Base-by-base conservation (phyloP, 2,797 vertebrate genomes). In the Enteromius viviparus region DNA sequence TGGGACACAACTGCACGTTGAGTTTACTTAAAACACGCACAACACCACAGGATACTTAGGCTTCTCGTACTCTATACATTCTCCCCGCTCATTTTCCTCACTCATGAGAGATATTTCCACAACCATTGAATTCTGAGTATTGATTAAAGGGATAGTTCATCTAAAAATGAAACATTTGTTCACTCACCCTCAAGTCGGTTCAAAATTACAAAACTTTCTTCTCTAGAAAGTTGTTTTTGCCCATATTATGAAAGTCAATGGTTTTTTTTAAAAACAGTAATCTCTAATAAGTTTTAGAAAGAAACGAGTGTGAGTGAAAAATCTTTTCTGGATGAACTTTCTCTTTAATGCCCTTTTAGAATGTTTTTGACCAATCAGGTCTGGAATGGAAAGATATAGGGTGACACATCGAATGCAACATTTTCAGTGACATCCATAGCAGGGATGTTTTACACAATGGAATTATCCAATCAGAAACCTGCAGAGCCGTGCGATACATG, bases 11-110 rank as follows among this genome's bases (percentile, higher is more conserved):
- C 60, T 62, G 32, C 70, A 65, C 70, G 19, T 72, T 32, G 21
- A 72, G 37, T 80, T 69, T 42, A 80, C 37, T 45, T 32, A 53
- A 17, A 66, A n/a, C 10, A 66, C 11, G 32, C 71, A 75, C 71
- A 49, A 82, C 42, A 82, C 71, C 58, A 65, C 45, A 65, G 58
- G 60, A 26, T 49, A n/a, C 68, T 37, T 34, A 42, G 29, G 65
- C 60, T 42, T 76, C 71, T 76, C 62, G 53, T 76, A 21, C 70
- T 74, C 45, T 17, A 65, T 68, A 60, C 79, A 81, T 81, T 81
- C 79, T 37, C 69, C 64, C 23, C 37, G 42, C 51, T 70, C 34
- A 40, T 53, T 74, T 51, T 75, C 45, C 58, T 75, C 45, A 51
- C 45, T 64, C 34, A 64, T 72, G 7, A 66, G 34, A 68, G 15